These are phyloP conservation scores for Lepidochrysops patricia DNA, from an alignment of 2,888 invertebrate genomes.

Conservation along the genomic window DNA sequence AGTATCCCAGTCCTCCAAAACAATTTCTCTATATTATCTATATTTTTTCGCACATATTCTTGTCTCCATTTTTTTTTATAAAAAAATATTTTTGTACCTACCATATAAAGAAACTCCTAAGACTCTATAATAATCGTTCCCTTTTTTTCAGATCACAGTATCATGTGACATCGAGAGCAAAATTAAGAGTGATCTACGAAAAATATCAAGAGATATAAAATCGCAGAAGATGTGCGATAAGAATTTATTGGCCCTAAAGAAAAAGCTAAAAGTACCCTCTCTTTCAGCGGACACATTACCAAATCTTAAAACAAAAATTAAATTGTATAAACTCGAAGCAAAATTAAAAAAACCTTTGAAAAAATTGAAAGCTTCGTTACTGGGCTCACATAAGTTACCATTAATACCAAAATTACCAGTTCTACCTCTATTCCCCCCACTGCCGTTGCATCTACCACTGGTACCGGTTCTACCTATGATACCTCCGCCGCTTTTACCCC, in stretches of 20 bases:
- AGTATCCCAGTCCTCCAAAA: no score
- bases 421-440: constrained; percentile 24
- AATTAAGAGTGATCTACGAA: not conserved
- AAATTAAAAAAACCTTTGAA: constrained; percentile 22
- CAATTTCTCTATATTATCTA: no score
- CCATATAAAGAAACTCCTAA: no score
- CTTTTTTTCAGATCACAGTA: constrained; percentile 8
- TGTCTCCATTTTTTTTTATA: not conserved
- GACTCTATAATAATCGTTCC: no score
- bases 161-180: constrained; percentile 10
- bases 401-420: constrained; percentile 27
- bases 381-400: constrained; percentile 25
- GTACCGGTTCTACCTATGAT: constrained; percentile 17
- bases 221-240: not conserved
- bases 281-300: not conserved
- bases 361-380: constrained; percentile 26
- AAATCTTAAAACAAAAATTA: not conserved
- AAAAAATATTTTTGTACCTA: not conserved
- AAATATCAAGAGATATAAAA: constrained; percentile 8
- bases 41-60: not conserved
- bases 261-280: constrained; percentile 15
- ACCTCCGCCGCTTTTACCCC: constrained; percentile 14
- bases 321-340: constrained; percentile 21
- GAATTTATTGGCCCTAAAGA: constrained; percentile 17
- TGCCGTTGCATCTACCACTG: constrained; percentile 23